These are phyloP conservation scores for Himalopsyche tibetana DNA, from an alignment of 2,888 invertebrate genomes.

Conservation along the genomic window DNA sequence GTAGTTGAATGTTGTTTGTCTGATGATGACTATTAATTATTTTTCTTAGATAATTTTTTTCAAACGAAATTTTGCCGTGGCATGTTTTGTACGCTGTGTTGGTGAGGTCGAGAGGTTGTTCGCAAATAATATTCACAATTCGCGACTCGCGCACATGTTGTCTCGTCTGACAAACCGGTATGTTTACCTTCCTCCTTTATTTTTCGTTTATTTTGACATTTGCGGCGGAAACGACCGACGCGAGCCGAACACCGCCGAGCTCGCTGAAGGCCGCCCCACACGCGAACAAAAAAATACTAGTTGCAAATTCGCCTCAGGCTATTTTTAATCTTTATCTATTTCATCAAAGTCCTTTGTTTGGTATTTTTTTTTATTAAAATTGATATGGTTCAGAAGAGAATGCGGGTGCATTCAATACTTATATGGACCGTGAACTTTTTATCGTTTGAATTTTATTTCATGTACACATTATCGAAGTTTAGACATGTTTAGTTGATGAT, in stretches of 20 bases:
- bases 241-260: conserved; percentile 2
- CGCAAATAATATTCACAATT: background rate
- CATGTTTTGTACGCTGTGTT: no score
- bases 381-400: conserved; percentile 20
- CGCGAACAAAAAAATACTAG: conserved; percentile 24
- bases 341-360: background rate
- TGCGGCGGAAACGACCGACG: conserved; percentile 42
- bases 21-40: no score
- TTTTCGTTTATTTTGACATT: conserved; percentile 51
- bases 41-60: no score
- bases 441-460: no score
- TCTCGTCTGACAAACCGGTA: conserved; percentile 41
- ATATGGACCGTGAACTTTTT: background rate
- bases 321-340: conserved; percentile 41
- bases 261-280: conserved; percentile 29
- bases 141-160: conserved; percentile 45
- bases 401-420: conserved; percentile 14
- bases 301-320: conserved; percentile 21
- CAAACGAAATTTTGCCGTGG: no score
- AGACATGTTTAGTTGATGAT: no score
- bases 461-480: no score
- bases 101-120: conserved; percentile 34
- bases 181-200: conserved; percentile 40
- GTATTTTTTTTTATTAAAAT: background rate
- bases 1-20: no score